Percentiles rank a stretch among this genome's conserved stretches.
Conservation (phyloP, 2,113 vertebrate species). For the Notechis scutatus region DNA sequence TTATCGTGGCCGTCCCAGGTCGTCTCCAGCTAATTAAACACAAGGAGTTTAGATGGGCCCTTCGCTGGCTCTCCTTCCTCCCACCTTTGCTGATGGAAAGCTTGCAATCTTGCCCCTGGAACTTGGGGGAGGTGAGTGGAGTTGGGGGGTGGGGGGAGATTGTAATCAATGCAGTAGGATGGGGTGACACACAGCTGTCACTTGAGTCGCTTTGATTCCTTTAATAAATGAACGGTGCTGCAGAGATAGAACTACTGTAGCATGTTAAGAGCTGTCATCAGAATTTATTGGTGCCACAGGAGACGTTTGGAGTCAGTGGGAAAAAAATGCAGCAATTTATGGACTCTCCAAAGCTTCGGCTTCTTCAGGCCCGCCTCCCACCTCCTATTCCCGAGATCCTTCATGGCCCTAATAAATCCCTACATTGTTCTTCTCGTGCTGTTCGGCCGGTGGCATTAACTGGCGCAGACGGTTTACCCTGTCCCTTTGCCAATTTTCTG, state of each 20-base stretch:
- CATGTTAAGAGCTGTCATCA: constrained; percentile 40
- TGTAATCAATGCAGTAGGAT: constrained; percentile 2
- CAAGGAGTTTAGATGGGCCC: not conserved
- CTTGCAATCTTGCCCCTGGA: not conserved
- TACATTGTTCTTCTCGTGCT: constrained; percentile 8
- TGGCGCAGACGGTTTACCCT: not conserved
- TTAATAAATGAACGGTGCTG: constrained; percentile 28
- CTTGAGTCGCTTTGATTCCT: constrained; percentile 24
- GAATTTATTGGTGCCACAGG: constrained; percentile 38
- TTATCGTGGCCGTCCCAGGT: not conserved
- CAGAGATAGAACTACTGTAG: constrained; percentile 29
- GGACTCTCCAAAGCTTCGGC: constrained; percentile 11
- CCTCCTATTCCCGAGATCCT: not conserved
- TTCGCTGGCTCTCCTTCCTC: too few relatives aligned
- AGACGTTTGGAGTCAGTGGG: constrained; percentile 34
- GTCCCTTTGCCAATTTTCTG: not conserved
- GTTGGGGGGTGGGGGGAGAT: fast-evolving
- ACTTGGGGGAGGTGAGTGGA: too few relatives aligned
- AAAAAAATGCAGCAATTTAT: constrained; percentile 34
- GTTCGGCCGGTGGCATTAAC: not conserved
- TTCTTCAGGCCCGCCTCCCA: not conserved
- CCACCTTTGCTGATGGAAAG: not conserved
- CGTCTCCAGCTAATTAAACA: not conserved
- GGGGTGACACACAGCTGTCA: constrained; percentile 17
- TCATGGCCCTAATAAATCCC: constrained; percentile 15